Conservation (phyloP, 2,797 vertebrate species). For the Mus minutoides region DNA sequence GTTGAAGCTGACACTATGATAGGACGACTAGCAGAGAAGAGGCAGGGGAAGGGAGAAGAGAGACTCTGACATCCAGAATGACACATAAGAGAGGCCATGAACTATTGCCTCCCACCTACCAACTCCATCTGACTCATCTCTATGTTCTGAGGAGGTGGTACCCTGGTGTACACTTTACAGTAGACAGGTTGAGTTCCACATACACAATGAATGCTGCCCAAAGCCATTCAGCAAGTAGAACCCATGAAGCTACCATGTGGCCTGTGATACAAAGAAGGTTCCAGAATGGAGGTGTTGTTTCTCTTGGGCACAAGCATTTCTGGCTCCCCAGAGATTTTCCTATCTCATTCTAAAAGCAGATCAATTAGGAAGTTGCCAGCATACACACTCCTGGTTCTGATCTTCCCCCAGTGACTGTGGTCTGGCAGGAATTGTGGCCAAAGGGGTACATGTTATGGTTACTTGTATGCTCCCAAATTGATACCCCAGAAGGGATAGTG, state of each 20-base stretch:
- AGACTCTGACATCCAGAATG: background rate
- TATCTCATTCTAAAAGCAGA: background rate
- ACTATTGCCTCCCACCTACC: background rate
- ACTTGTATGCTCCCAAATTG: background rate
- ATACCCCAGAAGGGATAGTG: background rate
- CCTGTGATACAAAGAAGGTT: background rate
- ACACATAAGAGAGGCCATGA: background rate
- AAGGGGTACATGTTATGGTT: background rate
- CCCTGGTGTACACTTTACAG: background rate
- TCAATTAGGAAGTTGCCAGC: background rate
- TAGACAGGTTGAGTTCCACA: background rate
- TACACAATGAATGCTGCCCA: background rate
- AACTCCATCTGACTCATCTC: background rate
- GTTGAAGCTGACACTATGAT: background rate
- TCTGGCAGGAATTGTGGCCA: background rate
- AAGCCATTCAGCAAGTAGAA: background rate
- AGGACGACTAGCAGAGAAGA: background rate
- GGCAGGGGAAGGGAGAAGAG: background rate
- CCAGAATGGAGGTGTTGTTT: background rate
- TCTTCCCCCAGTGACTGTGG: background rate
- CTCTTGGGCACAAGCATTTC: background rate
- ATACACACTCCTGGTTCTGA: background rate
- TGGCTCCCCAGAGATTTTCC: background rate
- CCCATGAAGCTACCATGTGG: background rate
- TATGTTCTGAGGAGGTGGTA: background rate